Evolutionary conservation across 2,797 vertebrate genomes (phyloP), one percentile per base, ranked within the genome.

Genomic region (Capromys pilorides): DNA sequence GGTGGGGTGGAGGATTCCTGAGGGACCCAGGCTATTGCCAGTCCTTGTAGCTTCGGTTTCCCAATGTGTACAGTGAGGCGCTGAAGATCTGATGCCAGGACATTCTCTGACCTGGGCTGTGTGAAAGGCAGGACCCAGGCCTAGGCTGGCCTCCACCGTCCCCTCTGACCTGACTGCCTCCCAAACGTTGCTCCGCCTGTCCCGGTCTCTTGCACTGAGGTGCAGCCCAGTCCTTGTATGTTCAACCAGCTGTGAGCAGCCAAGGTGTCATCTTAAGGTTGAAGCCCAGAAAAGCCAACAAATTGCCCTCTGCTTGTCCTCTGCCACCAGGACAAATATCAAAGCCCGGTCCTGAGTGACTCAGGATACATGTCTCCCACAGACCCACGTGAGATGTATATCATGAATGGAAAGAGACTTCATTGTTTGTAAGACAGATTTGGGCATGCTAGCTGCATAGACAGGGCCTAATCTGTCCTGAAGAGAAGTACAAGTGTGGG

Each of bases 131-230:
- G 61, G 31, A 59, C 10, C 26, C 1, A 57, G 57, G 28, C 59
- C 62, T 49, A 73, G 2, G 4, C 19, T 51, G 14, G 9, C 59
- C 28, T 51, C 26, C 49, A 31, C 49, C 3, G 6, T 51, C 49
- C 8, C 45, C n/a, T 57, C 57, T 21, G 39, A 49, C 33, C 5
- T 1, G 16, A 67, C 0, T 45, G n/a, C 24, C 19, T 22, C 24
- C 8, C 2, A 28, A 7, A 64, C 5, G 4, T 73, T 3, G 36
- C 49, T 57, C 26, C 9, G 0, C 0, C 0, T 11, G 36, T 45
- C 21, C 57, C 21, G 16, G 77, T 1, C 22, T 92, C 39, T 90
- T 13, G 22, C 5, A 2, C 33, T 33, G 4, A 78, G 24, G 31
- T n/a, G 73, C 51, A 86, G 22, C 71, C n/a, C 31, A 4, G 22